These are phyloP conservation scores for Deilephila porcellus DNA, from an alignment of 2,888 invertebrate genomes.

Conservation along the genomic window DNA sequence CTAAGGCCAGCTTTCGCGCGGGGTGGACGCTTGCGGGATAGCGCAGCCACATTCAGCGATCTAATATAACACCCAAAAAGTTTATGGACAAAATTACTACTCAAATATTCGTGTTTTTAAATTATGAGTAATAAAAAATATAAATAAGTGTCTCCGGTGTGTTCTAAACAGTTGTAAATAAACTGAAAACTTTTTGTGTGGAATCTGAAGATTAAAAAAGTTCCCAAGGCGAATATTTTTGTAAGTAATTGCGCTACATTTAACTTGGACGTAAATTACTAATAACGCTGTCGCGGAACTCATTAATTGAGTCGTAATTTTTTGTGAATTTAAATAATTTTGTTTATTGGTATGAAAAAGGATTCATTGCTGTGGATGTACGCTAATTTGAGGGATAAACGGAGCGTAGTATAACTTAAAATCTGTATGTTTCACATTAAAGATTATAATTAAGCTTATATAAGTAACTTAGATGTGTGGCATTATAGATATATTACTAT, in stretches of 20 bases:
- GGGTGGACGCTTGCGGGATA: conserved; percentile 17
- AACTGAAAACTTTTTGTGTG: conserved; percentile 1
- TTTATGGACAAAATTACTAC: not conserved
- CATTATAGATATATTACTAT: not conserved
- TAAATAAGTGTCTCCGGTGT: conserved; percentile 16
- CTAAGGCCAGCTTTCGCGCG: conserved; percentile 21
- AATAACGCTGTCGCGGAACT: conserved; percentile 9
- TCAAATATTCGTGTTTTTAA: not conserved
- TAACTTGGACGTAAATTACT: conserved; percentile 5
- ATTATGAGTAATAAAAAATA: not conserved
- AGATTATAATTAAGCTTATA: not conserved
- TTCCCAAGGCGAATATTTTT: conserved; percentile 9
- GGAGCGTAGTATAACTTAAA: not conserved
- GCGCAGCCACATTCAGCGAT: not conserved
- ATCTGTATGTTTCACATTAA: not conserved
- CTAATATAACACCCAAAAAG: not conserved
- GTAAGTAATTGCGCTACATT: conserved; percentile 20
- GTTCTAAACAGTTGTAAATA: conserved; percentile 1
- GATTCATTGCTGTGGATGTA: not conserved
- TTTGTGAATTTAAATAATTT: not conserved
- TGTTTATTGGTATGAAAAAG: not conserved
- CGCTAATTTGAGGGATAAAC: not conserved
- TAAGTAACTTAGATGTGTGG: not conserved
- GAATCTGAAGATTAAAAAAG: conserved; percentile 17
- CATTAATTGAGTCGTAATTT: conserved; percentile 8